Conservation (phyloP, 2,888 invertebrate species). For the Lasioglossum villosulum region DNA sequence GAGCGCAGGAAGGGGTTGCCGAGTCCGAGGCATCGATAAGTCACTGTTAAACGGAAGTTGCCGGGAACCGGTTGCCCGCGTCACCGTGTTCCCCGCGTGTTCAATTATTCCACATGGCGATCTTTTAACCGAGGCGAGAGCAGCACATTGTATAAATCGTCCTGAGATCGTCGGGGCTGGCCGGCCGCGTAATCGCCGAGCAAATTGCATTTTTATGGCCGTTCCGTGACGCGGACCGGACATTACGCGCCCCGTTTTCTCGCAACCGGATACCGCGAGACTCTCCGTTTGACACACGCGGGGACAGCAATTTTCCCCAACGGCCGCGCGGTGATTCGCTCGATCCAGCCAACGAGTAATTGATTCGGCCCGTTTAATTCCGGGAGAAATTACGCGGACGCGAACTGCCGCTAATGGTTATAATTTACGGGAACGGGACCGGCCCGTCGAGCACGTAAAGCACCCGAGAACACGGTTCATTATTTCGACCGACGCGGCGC, state of each 20-base stretch:
- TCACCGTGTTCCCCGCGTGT: slow-evolving; percentile 27
- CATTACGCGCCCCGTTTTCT: neutral
- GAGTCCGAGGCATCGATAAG: slow-evolving; percentile 18
- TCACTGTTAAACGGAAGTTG: slow-evolving; percentile 43
- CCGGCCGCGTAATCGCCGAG: slow-evolving; percentile 29
- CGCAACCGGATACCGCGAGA: neutral
- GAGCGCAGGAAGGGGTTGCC: slow-evolving; percentile 16
- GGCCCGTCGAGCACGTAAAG: slow-evolving; percentile 77
- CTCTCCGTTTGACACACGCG: slow-evolving; percentile 54
- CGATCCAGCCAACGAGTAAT: slow-evolving; percentile 72
- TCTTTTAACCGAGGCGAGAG: slow-evolving; percentile 6
- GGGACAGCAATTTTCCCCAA: slow-evolving; percentile 53
- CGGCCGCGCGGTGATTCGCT: neutral
- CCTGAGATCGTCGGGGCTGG: slow-evolving; percentile 8
- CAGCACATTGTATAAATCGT: slow-evolving; percentile 37
- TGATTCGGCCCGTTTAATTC: slow-evolving; percentile 83
- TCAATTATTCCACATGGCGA: slow-evolving; percentile 29
- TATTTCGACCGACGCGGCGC: slow-evolving; percentile 66
- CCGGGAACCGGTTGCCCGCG: slow-evolving; percentile 36
- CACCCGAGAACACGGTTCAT: slow-evolving; percentile 78
- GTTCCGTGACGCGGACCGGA: slow-evolving; percentile 23
- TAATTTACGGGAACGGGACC: slow-evolving; percentile 82
- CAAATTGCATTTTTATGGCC: slow-evolving; percentile 43
- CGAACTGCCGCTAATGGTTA: slow-evolving; percentile 82
- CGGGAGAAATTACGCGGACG: slow-evolving; percentile 81